Percentiles rank a stretch among this genome's conserved stretches.
These are phyloP conservation scores for Oryzias celebensis DNA, from an alignment of 2,113 vertebrate genomes.

Conservation along the genomic window DNA sequence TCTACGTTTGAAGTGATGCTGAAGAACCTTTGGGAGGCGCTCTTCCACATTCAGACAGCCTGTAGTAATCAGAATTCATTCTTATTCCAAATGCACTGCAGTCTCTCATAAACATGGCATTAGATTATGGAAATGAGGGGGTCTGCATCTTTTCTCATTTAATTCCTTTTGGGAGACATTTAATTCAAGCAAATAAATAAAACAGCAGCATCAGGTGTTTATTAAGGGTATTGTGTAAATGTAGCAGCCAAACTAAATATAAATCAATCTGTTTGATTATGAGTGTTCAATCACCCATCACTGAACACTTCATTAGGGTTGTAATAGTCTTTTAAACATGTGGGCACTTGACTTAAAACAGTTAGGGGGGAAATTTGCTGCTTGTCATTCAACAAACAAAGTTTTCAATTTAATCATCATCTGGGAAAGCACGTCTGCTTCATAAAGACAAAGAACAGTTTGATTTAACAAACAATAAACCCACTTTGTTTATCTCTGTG, in stretches of 20 bases:
- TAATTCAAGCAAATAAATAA: conserved; percentile 82
- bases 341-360: conserved; percentile 59
- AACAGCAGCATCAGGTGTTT: conserved; percentile 74
- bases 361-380: conserved; percentile 43
- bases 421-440: conserved; percentile 6
- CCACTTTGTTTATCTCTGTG: no score
- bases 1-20: conserved; percentile 17
- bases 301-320: conserved; percentile 74
- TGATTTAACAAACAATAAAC: conserved; percentile 7
- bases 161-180: conserved; percentile 79
- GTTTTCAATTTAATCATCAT: conserved; percentile 5
- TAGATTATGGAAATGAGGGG: conserved; percentile 81
- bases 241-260: conserved; percentile 70
- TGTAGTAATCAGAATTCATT: conserved; percentile 63
- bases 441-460: background rate
- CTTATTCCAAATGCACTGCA: conserved; percentile 67
- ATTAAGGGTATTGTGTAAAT: conserved; percentile 76
- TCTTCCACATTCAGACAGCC: conserved; percentile 44
- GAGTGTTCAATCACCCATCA: conserved; percentile 69
- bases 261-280: conserved; percentile 69
- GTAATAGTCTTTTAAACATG: conserved; percentile 70
- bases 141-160: conserved; percentile 70
- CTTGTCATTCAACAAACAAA: conserved; percentile 57
- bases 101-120: conserved; percentile 74
- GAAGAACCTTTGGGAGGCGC: conserved; percentile 52